Evolutionary conservation across 2,797 vertebrate species (phyloP), one percentile per base, ranked within the genome.

Genomic region (Gorsachius magnificus): DNA sequence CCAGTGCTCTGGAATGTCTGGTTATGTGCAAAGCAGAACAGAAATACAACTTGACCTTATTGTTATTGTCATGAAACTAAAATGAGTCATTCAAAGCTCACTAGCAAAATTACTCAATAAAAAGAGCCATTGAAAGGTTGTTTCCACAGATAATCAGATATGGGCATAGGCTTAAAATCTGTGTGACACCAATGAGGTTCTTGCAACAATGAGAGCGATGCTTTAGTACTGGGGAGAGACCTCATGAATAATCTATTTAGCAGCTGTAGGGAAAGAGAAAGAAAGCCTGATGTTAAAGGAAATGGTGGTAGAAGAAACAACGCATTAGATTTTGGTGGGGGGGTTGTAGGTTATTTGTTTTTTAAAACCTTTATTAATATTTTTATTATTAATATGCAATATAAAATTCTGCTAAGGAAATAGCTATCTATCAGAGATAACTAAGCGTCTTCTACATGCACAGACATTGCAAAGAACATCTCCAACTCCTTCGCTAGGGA

Each of bases 61-160:
- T 95, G 94, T 90, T 94, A 78, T 82, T 87, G 96, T 80, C 94
- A 84, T 74, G 93, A 91, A 96, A 97, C 96, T 92, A 43, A 96
- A 97, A 96, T 96, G 94, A 96, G 95, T 77, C 90, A 81, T 78
- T 69, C 78, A 65, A 86, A 96, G 88, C 94, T 93, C 77, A 77
- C 69, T 12, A 38, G 87, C 38, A 45, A 69, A 94, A 57, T 7
- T 74, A 69, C 68, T 51, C 6, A 13, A 4, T 80, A 89, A 93
- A 94, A 96, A 94, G 90, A 51, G 60, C 85, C 94, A 85, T 41
- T 95, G 94, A 96, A 89, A 95, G 84, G 92, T 83, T 89, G 89
- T 92, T 97, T 96, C 94, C 94, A 94, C 93, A 96, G 95, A 96
- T 86, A 97, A 96, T 96, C 92, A 93, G 94, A 96, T 96, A 94